Conservation (phyloP, 2,113 vertebrate genomes). For the Ursus arctos region DNA sequence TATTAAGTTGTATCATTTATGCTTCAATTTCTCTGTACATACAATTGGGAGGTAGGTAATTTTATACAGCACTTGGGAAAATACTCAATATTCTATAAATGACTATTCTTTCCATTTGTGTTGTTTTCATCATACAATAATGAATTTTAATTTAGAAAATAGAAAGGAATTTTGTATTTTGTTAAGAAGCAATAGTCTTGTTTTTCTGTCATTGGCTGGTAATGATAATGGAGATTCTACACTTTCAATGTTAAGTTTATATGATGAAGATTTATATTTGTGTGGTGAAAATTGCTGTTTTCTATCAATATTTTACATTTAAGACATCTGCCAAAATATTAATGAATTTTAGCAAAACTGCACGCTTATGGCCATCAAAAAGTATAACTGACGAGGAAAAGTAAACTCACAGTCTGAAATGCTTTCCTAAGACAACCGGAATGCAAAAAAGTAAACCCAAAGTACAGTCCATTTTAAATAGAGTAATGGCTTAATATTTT, state of each 20-base stretch:
- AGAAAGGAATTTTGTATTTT: not conserved
- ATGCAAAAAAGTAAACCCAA: constrained; percentile 41
- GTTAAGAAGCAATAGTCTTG: not conserved
- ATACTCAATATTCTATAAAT: not conserved
- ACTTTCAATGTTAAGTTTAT: not conserved
- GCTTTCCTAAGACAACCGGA: constrained; percentile 22
- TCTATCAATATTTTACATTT: constrained; percentile 9
- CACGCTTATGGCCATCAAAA: not conserved
- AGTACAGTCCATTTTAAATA: constrained; percentile 48
- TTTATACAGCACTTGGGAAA: constrained; percentile 9
- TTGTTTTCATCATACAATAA: not conserved
- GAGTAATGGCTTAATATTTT: constrained; percentile 50
- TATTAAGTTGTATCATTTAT: not conserved
- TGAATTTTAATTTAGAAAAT: constrained; percentile 43
- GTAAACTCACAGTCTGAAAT: constrained; percentile 4
- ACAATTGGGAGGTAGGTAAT: not conserved
- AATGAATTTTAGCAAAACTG: constrained; percentile 28
- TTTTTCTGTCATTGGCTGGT: constrained; percentile 6
- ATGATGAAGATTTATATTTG: not conserved
- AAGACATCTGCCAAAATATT: not conserved
- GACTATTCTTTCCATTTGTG: not conserved
- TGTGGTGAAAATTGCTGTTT: not conserved
- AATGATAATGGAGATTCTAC: not conserved
- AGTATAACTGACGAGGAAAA: constrained; percentile 26
- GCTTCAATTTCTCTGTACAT: not conserved